These are phyloP conservation scores for Diarsia brunnea DNA, from an alignment of 2,888 invertebrate species.

Conservation along the genomic window DNA sequence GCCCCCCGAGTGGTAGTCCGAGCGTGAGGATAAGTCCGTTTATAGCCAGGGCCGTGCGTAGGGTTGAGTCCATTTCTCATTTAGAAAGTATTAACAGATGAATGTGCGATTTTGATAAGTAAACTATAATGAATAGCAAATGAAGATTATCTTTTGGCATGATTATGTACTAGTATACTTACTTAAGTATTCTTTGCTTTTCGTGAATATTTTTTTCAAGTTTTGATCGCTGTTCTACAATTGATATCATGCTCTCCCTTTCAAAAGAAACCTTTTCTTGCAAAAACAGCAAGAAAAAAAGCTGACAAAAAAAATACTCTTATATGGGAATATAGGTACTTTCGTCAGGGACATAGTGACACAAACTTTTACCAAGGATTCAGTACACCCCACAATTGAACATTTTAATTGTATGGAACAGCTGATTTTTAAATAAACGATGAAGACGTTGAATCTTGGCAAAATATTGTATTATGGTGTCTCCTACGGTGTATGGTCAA, in stretches of 20 bases:
- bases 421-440: background rate
- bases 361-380: background rate
- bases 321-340: too few species aligned
- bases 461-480: background rate
- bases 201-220: background rate
- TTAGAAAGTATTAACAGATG: conserved; percentile 52
- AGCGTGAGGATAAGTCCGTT: conserved; percentile 46
- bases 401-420: background rate
- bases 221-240: background rate
- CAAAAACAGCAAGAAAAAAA: too few species aligned
- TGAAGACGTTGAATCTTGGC: background rate
- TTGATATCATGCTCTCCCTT: too few species aligned
- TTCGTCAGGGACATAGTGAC: background rate
- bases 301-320: too few species aligned
- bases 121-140: background rate
- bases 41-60: conserved; percentile 36
- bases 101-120: conserved; percentile 24
- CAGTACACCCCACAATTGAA: background rate
- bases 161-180: background rate
- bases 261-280: too few species aligned
- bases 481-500: background rate
- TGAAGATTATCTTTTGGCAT: background rate
- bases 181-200: background rate
- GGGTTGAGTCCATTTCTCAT: conserved; percentile 54
- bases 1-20: background rate